Base-by-base conservation (phyloP, 2,113 vertebrate genomes). In the Dunckerocampus dactyliophorus region DNA sequence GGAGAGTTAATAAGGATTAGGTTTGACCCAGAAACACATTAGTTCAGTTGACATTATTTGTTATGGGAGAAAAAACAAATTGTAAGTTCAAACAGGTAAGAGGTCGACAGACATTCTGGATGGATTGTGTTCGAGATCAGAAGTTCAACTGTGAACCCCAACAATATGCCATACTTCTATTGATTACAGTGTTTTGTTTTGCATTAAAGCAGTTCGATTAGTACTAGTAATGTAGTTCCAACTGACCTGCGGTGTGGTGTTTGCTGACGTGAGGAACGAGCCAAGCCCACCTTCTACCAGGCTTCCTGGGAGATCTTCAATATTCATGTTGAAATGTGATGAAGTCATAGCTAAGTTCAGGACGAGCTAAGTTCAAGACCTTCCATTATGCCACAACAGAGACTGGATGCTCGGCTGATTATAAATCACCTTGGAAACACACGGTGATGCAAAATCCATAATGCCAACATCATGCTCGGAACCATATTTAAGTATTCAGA, bases 341-440 rank as follows among this genome's bases (percentile, higher is more conserved):
- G 76, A 83, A 85, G 84, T 78, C 80, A 74, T 72, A 59, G 63
- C 57, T 69, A n/a, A 69, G 74, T 81, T 77, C 63, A 71, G 66
- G 76, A 81, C 70, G 37, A 56, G 54, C 54, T 56, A 56, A 69
- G 74, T 79, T 77, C 63, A 68, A 65, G 76, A 81, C 75, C 75
- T 78, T 77, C 71, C 72, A 79, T 84, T 80, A 81, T 80, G 73
- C 78, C 64, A 66, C 72, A 63, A 67, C 76, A 65, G 65, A 71
- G 63, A 66, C 64, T 58, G 61, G 56, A 77, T 54, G 73, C 82
- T 76, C 66, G 65, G 77, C 81, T 84, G 85, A 86, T 88, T 88
- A 89, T 85, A 84, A 88, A 89, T 87, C 81, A 88, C 86, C 85
- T 84, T 88, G 82, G 82, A 87, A 89, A 87, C 83, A 72, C 69